phyloP scores from a whole-genome alignment of 2,797 vertebrate species.

The Callimico goeldii region DNA sequence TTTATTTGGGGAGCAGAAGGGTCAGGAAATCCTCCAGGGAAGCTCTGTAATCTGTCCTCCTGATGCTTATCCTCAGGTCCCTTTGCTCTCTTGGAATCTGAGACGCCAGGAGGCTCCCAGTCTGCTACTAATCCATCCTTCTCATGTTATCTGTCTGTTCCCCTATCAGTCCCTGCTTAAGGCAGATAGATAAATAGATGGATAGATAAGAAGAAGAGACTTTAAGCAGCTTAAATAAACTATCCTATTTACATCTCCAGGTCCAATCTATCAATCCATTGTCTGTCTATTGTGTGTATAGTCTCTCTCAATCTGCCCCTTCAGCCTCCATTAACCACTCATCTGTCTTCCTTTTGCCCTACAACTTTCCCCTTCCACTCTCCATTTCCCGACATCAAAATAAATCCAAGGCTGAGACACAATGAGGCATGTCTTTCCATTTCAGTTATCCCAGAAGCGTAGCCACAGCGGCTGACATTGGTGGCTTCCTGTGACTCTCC shows the following conservation, averaged over 20 bases:
- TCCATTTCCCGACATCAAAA: conserved; percentile 44
- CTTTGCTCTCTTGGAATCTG: background rate
- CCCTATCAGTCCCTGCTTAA: conserved; percentile 26
- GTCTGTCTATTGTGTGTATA: conserved; percentile 58
- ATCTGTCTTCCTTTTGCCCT: conserved; percentile 77
- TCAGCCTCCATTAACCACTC: conserved; percentile 71
- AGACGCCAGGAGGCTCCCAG: background rate
- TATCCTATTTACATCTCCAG: conserved; percentile 80
- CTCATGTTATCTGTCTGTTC: conserved; percentile 37
- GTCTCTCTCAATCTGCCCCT: conserved; percentile 77
- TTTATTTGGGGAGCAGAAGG: background rate
- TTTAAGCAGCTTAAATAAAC: conserved; percentile 79
- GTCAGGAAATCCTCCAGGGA: background rate
- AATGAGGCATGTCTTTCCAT: conserved; percentile 64
- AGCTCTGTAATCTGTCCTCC: background rate
- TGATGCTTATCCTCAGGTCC: background rate
- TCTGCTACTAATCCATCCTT: conserved; percentile 46
- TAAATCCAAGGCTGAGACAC: conserved; percentile 55
- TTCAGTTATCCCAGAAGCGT: conserved; percentile 43
- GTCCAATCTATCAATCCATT: conserved; percentile 81
- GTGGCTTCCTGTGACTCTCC: background rate
- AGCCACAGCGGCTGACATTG: background rate
- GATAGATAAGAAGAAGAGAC: conserved; percentile 70
- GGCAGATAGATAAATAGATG: conserved; percentile 76
- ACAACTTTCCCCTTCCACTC: background rate